Conservation (phyloP, 2,888 invertebrate genomes). For the Hypomecis punctinalis region DNA sequence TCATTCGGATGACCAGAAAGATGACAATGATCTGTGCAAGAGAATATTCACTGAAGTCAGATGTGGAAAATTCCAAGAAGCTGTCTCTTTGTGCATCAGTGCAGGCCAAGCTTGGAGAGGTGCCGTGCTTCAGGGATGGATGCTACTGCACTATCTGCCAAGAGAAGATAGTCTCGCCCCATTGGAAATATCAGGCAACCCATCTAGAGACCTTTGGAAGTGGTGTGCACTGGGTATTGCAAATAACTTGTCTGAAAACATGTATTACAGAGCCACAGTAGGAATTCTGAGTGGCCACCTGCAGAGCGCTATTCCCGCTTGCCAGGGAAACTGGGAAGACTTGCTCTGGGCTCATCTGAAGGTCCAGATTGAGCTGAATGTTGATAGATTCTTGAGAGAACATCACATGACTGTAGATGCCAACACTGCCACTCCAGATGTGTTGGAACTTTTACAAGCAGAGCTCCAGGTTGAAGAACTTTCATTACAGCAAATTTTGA, state of each 20-base stretch:
- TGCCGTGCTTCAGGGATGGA: slow-evolving; percentile 96
- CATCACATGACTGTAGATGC: slow-evolving; percentile 78
- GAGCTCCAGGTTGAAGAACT: slow-evolving; percentile 71
- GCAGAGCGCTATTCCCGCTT: slow-evolving; percentile 89
- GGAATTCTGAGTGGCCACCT: slow-evolving; percentile 94
- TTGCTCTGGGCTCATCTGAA: slow-evolving; percentile 94
- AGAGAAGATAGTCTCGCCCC: slow-evolving; percentile 79
- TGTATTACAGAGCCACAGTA: slow-evolving; percentile 87
- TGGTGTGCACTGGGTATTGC: slow-evolving; percentile 88
- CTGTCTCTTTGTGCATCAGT: slow-evolving; percentile 92
- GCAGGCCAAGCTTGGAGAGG: slow-evolving; percentile 97
- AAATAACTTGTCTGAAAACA: slow-evolving; percentile 82
- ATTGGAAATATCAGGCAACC: slow-evolving; percentile 92
- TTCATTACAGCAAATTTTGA: slow-evolving; percentile 74
- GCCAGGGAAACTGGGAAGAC: slow-evolving; percentile 94
- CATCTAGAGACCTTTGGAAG: slow-evolving; percentile 92
- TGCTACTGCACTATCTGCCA: slow-evolving; percentile 94
- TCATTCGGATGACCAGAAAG: slow-evolving; percentile 95
- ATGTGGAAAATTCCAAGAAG: slow-evolving; percentile 94
- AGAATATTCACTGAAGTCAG: slow-evolving; percentile 91
- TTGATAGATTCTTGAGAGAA: slow-evolving; percentile 87
- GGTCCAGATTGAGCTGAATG: slow-evolving; percentile 92
- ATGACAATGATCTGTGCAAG: slow-evolving; percentile 84
- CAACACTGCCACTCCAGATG: slow-evolving; percentile 71
- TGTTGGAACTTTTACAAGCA: slow-evolving; percentile 71